phyloP scores from a whole-genome alignment of 2,888 invertebrate genomes.

The Drosophila stalkeri region DNA sequence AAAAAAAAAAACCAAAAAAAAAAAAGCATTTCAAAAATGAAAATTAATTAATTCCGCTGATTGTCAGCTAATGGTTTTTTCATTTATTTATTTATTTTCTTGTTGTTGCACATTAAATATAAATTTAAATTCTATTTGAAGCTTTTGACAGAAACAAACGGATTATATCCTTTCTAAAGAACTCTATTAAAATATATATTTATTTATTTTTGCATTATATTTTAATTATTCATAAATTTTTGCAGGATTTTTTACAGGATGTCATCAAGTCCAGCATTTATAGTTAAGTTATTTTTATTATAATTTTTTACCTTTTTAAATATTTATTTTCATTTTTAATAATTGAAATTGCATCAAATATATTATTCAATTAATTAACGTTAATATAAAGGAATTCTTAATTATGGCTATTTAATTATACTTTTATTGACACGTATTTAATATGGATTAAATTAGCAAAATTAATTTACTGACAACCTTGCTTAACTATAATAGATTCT shows the following conservation, averaged over 20 bases:
- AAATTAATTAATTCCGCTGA: constrained; percentile 50
- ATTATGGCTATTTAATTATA: neutral
- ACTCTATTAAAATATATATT: neutral
- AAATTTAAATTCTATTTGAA: neutral
- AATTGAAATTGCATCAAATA: neutral
- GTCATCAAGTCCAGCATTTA: neutral
- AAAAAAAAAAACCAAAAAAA: neutral
- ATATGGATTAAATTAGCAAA: constrained; percentile 1
- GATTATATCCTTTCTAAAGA: neutral
- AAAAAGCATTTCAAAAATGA: constrained; percentile 22
- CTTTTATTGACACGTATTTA: neutral
- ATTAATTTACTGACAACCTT: neutral
- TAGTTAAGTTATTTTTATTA: neutral
- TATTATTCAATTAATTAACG: neutral
- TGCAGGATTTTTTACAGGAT: neutral
- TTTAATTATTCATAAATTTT: too few relatives aligned
- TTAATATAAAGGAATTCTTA: neutral
- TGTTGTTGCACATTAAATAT: neutral
- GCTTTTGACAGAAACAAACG: neutral
- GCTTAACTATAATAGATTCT: neutral
- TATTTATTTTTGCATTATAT: too few relatives aligned
- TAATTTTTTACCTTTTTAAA: neutral
- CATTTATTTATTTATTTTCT: neutral
- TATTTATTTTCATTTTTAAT: neutral
- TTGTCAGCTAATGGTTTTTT: constrained; percentile 19